Conservation (phyloP, 2,113 vertebrate genomes). For the Podarcis cretensis region DNA sequence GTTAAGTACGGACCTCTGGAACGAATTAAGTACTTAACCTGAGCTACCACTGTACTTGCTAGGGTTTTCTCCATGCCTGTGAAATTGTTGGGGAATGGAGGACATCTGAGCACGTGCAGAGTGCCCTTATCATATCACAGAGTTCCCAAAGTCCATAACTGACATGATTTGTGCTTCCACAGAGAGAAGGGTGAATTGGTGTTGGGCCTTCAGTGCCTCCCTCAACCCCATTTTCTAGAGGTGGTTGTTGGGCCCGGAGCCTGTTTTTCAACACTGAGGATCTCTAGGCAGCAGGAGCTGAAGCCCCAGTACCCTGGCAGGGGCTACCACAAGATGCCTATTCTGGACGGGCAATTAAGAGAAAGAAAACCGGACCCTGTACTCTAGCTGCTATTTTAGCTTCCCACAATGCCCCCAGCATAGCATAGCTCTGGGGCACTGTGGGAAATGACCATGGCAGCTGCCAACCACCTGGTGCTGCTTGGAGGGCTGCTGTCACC, state of each 20-base stretch:
- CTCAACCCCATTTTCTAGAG: background rate
- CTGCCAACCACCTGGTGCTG: background rate
- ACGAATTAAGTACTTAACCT: too few relatives aligned
- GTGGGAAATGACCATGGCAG: background rate
- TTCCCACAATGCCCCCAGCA: background rate
- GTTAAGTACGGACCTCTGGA: too few relatives aligned
- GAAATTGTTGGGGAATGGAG: background rate
- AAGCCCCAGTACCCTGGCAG: background rate
- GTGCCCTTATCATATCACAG: background rate
- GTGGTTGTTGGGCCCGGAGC: background rate
- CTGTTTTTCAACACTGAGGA: background rate
- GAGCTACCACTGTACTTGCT: background rate
- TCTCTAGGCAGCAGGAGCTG: background rate
- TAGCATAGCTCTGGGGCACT: background rate
- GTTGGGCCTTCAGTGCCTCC: background rate
- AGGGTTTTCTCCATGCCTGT: background rate
- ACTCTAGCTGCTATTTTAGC: background rate
- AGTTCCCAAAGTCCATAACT: background rate
- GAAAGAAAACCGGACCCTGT: background rate
- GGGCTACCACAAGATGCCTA: background rate
- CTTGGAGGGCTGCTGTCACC: background rate
- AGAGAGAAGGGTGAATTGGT: background rate
- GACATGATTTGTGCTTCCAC: background rate
- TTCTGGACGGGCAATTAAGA: background rate
- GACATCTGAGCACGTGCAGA: background rate